phyloP scores from a whole-genome alignment of 2,888 invertebrate species.

The Nycteola revayana region DNA sequence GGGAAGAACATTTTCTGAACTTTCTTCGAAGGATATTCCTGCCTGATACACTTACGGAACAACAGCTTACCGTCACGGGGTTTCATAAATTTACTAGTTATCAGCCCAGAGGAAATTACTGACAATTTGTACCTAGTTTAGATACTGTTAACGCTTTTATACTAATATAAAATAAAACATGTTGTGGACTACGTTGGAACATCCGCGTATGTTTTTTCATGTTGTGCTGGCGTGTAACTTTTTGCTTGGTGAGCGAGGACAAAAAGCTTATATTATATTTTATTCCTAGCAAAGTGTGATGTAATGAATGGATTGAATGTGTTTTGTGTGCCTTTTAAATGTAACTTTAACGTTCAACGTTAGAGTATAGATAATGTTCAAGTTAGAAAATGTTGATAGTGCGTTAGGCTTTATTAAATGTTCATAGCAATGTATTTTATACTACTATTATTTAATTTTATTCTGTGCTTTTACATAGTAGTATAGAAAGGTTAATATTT shows the following conservation, averaged over 20 bases:
- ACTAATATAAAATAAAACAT: too few species aligned
- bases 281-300: conserved; percentile 25
- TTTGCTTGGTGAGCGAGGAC: conserved; percentile 34
- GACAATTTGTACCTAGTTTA: not conserved
- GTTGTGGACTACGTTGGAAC: conserved; percentile 3
- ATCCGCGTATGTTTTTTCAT: conserved; percentile 26
- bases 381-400: too few species aligned
- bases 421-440: conserved; percentile 18
- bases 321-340: conserved; percentile 33
- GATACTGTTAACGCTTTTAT: too few species aligned
- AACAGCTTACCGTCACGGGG: too few species aligned
- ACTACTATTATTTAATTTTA: conserved; percentile 8
- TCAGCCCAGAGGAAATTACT: not conserved
- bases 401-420: too few species aligned
- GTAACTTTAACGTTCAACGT: conserved; percentile 6
- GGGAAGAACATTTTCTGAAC: too few species aligned
- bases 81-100: too few species aligned
- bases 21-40: too few species aligned
- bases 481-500: too few species aligned
- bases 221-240: conserved; percentile 29
- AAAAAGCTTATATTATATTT: conserved; percentile 30
- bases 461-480: too few species aligned
- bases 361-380: too few species aligned
- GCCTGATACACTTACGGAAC: too few species aligned
- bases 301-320: conserved; percentile 40